Conservation (phyloP, 2,888 invertebrate species). For the Orgyia antiqua region DNA sequence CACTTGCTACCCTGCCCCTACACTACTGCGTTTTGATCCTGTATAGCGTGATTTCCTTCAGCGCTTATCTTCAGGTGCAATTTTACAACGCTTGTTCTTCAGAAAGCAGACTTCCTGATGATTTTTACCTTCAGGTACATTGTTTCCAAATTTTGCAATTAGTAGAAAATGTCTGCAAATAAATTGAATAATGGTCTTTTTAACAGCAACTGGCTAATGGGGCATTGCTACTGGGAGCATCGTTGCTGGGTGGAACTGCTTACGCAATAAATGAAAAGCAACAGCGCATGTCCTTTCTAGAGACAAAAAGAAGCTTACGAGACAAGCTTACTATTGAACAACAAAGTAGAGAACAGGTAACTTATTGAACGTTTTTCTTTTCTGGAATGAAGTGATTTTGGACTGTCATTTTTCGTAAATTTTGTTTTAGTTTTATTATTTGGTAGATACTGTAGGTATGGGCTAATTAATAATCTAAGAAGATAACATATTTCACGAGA, state of each 20-base stretch:
- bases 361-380: not conserved
- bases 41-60: slow-evolving; percentile 48
- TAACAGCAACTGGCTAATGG: slow-evolving; percentile 84
- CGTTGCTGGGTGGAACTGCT: slow-evolving; percentile 81
- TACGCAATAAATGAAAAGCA: slow-evolving; percentile 88
- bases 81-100: slow-evolving; percentile 52
- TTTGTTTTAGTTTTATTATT: no score
- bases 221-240: slow-evolving; percentile 83
- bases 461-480: no score
- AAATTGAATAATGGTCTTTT: no score
- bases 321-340: slow-evolving; percentile 96
- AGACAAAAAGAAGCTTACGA: slow-evolving; percentile 93
- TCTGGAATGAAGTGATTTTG: not conserved
- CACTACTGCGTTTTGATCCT: slow-evolving; percentile 47
- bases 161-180: not conserved
- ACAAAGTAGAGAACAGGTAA: slow-evolving; percentile 93
- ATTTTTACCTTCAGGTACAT: slow-evolving; percentile 57
- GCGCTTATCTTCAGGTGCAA: slow-evolving; percentile 53
- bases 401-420: no score
- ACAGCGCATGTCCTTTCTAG: slow-evolving; percentile 91
- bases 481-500: no score
- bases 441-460: no score
- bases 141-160: not conserved
- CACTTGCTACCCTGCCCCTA: slow-evolving; percentile 85
- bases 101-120: slow-evolving; percentile 48